phyloP scores from a whole-genome alignment of 2,113 vertebrate species.

The Macquaria australasica region DNA sequence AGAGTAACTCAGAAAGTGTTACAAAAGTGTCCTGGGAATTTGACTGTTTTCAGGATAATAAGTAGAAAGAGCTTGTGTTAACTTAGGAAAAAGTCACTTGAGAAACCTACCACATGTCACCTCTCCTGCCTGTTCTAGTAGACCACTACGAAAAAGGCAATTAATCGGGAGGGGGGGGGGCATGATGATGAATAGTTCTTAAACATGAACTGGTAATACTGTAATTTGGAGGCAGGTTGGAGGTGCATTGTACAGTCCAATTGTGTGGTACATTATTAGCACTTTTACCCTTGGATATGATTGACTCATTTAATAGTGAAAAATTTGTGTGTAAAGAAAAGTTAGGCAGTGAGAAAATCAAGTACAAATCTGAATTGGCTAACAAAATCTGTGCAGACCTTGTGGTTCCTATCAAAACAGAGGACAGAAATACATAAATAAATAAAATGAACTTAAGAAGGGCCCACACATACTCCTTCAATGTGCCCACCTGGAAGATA shows the following conservation, averaged over 20 bases:
- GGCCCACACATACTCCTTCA: not conserved
- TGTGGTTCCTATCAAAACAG: conserved; percentile 8
- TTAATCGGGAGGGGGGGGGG: conserved; percentile 7
- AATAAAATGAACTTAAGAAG: conserved; percentile 40
- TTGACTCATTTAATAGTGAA: not conserved
- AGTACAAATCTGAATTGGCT: not conserved
- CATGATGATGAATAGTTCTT: not conserved
- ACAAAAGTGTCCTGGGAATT: conserved; percentile 80
- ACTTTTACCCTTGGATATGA: not conserved
- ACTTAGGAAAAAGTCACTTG: conserved; percentile 71
- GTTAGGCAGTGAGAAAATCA: not conserved
- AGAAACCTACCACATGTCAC: conserved; percentile 63
- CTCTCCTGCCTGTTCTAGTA: conserved; percentile 47
- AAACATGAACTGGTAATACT: not conserved
- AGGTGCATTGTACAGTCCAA: conserved; percentile 16
- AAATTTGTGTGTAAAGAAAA: not conserved
- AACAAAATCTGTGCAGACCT: conserved; percentile 1
- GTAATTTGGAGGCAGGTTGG: not conserved
- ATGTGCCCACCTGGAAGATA: conserved; percentile 44
- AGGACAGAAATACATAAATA: conserved; percentile 39
- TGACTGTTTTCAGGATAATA: conserved; percentile 78
- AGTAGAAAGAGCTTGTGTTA: conserved; percentile 71
- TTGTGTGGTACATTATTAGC: not conserved
- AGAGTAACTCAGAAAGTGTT: conserved; percentile 75
- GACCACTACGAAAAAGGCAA: conserved; percentile 38